Evolutionary conservation across 1,140 invertebrate genomes (phyloP), one percentile per base, ranked within the genome.

Genomic region (Megalopta genalis): DNA sequence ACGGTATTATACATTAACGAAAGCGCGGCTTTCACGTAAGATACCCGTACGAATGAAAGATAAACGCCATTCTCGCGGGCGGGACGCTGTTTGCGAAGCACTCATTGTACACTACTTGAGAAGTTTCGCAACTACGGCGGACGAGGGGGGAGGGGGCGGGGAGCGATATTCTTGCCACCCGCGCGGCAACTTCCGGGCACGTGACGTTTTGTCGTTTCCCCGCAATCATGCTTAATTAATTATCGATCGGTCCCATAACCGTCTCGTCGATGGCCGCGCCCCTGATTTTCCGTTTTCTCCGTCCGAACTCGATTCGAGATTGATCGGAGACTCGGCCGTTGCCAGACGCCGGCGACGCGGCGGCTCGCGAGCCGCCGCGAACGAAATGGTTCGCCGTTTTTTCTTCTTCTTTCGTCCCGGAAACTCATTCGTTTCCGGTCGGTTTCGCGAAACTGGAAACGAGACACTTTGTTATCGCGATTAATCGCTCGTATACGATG

Each of bases 181-280:
- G 63, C 49, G 49, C 12, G 25, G 77, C 76, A 85, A 85, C 82
- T 85, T 84, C 76, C 68, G 72, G 72, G 49, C 25, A 63, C 72
- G 77, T 73, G 77, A 85, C 77, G 62, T 77, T 72, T 84, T 77
- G 82, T 81, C 72, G 68, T 80, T 79, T 54, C 83, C 52, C 68
- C 72, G 71, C 82, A 83, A 84, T 84, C 83, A 74, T 68, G 71
- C 77, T 84, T 83, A 84, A 83, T 84, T 84, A 84, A 83, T 84
- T 84, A 84, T 84, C 81, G 83, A 84, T 84, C 81, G 76, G 5
- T 27, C 62, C 54, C 54, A 27, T 7, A 27, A 60, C 12, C 12
- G 52, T n/a, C n/a, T n/a, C n/a, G 52, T 49, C 23, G 25, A 42
- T 8, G 39, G n/a, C n/a, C 39, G 39, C 12, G 39, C 39, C 39